These are phyloP conservation scores for Polydrusus pterygomalis DNA, from an alignment of 2,888 invertebrate genomes.

Conservation along the genomic window DNA sequence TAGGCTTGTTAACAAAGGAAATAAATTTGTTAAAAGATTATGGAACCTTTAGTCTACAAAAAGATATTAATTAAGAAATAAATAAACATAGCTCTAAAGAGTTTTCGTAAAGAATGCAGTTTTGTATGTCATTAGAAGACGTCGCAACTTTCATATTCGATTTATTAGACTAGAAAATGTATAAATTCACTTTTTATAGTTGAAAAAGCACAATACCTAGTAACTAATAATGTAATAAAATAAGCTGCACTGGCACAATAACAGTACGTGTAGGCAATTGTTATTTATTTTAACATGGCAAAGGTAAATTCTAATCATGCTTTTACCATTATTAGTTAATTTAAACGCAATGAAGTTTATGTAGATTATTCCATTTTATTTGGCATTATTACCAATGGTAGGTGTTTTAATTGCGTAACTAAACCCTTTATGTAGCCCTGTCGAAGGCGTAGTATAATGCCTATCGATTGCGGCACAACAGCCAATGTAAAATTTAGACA, in stretches of 20 bases:
- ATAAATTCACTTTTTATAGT: no score
- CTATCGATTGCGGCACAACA: not conserved
- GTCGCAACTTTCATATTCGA: no score
- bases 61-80: no score
- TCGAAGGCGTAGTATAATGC: not conserved
- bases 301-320: not conserved
- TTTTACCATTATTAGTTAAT: not conserved
- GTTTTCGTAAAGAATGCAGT: no score
- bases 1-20: not conserved
- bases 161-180: no score
- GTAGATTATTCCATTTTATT: not conserved
- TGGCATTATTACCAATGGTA: not conserved
- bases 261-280: no score
- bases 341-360: not conserved
- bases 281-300: no score
- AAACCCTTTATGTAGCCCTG: not conserved
- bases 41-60: not conserved
- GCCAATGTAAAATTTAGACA: not conserved
- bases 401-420: not conserved
- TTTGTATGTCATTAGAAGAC: no score
- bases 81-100: no score
- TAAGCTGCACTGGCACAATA: no score
- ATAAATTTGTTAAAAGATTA: slow-evolving; percentile 2
- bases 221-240: no score
- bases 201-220: no score